phyloP scores from a whole-genome alignment of 2,888 invertebrate species.

The Erynnis tages region DNA sequence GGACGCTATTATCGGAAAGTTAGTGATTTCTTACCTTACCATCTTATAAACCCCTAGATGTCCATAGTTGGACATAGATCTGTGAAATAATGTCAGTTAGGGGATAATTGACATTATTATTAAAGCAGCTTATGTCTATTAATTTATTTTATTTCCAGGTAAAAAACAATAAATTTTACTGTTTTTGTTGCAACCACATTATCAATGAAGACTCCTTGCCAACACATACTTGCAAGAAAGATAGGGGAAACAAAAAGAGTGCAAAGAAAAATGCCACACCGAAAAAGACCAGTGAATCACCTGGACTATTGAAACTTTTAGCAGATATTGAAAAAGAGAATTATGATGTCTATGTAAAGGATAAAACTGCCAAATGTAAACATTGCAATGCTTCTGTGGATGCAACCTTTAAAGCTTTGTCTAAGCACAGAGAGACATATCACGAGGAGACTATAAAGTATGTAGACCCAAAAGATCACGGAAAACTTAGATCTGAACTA shows the following conservation, averaged over 20 bases:
- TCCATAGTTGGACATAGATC: no score
- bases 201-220: slow-evolving; percentile 29
- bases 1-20: slow-evolving; percentile 9
- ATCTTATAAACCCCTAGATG: no score
- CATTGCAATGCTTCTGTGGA: slow-evolving; percentile 41
- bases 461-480: slow-evolving; percentile 39
- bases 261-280: slow-evolving; percentile 16
- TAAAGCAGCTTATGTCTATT: slow-evolving; percentile 3
- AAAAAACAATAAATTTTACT: slow-evolving; percentile 43
- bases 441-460: slow-evolving; percentile 8
- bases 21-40: background rate
- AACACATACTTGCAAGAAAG: slow-evolving; percentile 36
- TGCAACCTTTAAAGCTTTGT: slow-evolving; percentile 35
- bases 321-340: slow-evolving; percentile 36
- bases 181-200: slow-evolving; percentile 51
- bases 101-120: no score
- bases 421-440: slow-evolving; percentile 27
- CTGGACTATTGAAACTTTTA: slow-evolving; percentile 34
- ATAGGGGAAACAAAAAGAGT: slow-evolving; percentile 1
- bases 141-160: slow-evolving; percentile 48
- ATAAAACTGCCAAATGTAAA: slow-evolving; percentile 44
- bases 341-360: slow-evolving; percentile 41
- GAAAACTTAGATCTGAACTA: slow-evolving; percentile 47
- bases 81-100: no score
- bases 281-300: slow-evolving; percentile 28